Conservation (phyloP, 2,888 invertebrate species). For the Drosophila lutescens region DNA sequence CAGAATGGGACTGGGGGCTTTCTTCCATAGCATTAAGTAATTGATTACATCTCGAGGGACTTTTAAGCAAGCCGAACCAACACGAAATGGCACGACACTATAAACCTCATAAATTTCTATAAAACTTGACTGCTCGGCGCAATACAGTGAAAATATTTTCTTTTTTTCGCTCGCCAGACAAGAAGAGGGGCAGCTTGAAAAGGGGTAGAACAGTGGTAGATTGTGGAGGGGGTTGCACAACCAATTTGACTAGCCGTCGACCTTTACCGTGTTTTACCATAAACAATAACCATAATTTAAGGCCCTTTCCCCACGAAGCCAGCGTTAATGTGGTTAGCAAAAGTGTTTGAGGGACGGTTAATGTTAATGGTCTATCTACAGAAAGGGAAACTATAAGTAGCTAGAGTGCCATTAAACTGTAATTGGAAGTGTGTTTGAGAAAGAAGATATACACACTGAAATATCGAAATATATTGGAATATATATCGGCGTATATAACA, state of each 20-base stretch:
- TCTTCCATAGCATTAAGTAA: constrained; percentile 82
- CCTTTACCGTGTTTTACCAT: constrained; percentile 76
- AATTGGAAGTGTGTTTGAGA: constrained; percentile 4
- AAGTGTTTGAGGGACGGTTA: background rate
- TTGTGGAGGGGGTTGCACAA: constrained; percentile 8
- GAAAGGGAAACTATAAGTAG: constrained; percentile 12
- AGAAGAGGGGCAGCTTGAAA: background rate
- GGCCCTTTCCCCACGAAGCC: constrained; percentile 36
- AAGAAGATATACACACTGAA: no score
- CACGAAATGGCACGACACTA: constrained; percentile 76
- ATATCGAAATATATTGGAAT: no score
- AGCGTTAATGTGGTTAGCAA: constrained; percentile 68
- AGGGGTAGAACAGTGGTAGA: constrained; percentile 35
- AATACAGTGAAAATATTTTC: constrained; percentile 71
- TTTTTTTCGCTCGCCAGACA: background rate
- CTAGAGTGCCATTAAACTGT: constrained; percentile 11
- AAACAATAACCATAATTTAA: constrained; percentile 82
- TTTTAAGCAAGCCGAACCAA: constrained; percentile 75
- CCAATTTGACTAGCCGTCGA: constrained; percentile 48
- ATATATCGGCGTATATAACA: no score
- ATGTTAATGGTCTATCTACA: constrained; percentile 3
- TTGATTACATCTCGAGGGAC: constrained; percentile 84
- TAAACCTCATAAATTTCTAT: constrained; percentile 80
- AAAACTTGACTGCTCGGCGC: constrained; percentile 74
- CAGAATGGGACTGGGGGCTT: constrained; percentile 38